A percentile compares a stretch with the other conserved stretches of the same genome.
These are phyloP conservation scores for Agonopterix subpropinquella DNA, from an alignment of 2,888 invertebrate species.

Conservation along the genomic window DNA sequence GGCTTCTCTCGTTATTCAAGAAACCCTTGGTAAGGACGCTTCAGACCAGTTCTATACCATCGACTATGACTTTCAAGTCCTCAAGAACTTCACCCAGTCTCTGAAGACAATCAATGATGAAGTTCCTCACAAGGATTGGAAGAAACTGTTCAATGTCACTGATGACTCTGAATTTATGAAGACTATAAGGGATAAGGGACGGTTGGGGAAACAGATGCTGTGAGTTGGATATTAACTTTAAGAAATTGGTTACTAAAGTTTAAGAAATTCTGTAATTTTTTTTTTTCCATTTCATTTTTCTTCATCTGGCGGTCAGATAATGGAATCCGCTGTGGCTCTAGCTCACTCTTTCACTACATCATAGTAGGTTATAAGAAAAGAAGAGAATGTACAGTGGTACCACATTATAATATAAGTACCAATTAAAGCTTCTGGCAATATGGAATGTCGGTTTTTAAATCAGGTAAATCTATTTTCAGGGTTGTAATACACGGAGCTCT, in stretches of 20 bases:
- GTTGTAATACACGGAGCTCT: constrained; percentile 62
- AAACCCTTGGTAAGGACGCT: constrained; percentile 60
- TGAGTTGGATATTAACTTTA: constrained; percentile 27
- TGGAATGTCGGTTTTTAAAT: no score
- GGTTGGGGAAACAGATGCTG: constrained; percentile 56
- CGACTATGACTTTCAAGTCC: constrained; percentile 45
- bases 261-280: no score
- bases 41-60: constrained; percentile 48
- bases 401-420: no score
- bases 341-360: no score
- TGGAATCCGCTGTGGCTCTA: no score
- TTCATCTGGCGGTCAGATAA: no score
- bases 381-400: no score
- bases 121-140: constrained; percentile 34
- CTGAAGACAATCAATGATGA: constrained; percentile 29
- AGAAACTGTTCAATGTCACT: constrained; percentile 29
- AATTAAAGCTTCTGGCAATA: no score
- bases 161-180: constrained; percentile 42
- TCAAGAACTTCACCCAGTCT: constrained; percentile 43
- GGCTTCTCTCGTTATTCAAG: constrained; percentile 59
- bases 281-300: no score
- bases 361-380: no score
- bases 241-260: no score
- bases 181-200: constrained; percentile 31
- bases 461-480: constrained; percentile 26